A percentile compares a stretch with the other conserved stretches of the same genome.
Conservation (phyloP, 2,797 vertebrate genomes). For the Morelia viridis region DNA sequence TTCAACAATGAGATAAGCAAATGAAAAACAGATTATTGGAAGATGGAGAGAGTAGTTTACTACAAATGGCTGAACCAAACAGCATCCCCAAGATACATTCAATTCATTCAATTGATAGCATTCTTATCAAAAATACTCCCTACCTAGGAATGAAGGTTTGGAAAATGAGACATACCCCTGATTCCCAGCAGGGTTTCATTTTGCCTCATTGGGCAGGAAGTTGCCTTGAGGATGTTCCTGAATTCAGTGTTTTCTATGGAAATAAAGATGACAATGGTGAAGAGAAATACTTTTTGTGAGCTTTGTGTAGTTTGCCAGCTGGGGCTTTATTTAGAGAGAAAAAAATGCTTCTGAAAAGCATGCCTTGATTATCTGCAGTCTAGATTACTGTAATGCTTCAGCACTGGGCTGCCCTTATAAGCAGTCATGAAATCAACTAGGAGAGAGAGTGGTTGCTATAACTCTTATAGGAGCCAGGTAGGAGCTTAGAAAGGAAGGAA, state of each 20-base stretch:
- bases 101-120: not conserved
- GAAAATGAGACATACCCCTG: not conserved
- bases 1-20: not conserved
- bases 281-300: not conserved
- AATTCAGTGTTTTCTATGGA: not conserved
- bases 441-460: not conserved
- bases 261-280: not conserved
- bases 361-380: not conserved
- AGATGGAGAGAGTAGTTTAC: not conserved
- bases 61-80: not conserved
- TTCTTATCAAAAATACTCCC: not conserved
- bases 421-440: not conserved
- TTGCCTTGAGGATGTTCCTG: not conserved
- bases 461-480: too few species aligned
- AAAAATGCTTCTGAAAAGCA: not conserved
- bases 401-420: not conserved
- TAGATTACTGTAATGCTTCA: not conserved
- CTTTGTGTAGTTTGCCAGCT: not conserved
- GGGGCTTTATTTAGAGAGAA: not conserved
- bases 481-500: too few species aligned
- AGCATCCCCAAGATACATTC: not conserved
- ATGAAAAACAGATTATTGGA: not conserved
- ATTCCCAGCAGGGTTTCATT: not conserved
- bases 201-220: not conserved
- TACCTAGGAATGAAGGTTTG: not conserved